Evolutionary conservation across 2,888 invertebrate species (phyloP).

Genomic region (Drosophila multiciliata): DNA sequence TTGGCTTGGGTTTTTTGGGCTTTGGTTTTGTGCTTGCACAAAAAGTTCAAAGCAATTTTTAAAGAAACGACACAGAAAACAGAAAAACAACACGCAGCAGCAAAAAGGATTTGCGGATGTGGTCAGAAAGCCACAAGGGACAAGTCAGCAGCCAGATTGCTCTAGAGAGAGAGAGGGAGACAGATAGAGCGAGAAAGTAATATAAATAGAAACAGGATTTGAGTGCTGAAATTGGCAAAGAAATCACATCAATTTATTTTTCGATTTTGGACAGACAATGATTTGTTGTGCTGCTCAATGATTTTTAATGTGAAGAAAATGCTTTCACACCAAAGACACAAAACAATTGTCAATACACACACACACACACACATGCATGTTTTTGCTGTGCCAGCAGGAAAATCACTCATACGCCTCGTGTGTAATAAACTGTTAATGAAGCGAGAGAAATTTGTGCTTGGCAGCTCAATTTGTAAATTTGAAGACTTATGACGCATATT

Average conservation of each 20-base stretch:
- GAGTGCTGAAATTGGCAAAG: constrained; percentile 24
- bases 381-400: constrained; percentile 33
- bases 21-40: constrained; percentile 28
- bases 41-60: constrained; percentile 73
- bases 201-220: background rate
- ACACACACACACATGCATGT: constrained; percentile 3
- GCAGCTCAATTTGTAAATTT: constrained; percentile 30
- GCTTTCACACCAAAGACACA: constrained; percentile 52
- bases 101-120: constrained; percentile 37
- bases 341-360: constrained; percentile 42
- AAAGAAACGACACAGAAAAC: constrained; percentile 45
- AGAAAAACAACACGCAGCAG: constrained; percentile 7
- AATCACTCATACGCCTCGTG: constrained; percentile 48
- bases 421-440: constrained; percentile 50
- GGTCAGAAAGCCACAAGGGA: constrained; percentile 49
- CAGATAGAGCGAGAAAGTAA: background rate
- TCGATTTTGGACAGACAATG: constrained; percentile 68
- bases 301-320: constrained; percentile 45
- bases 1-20: constrained; percentile 36
- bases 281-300: constrained; percentile 52
- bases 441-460: constrained; percentile 16
- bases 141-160: constrained; percentile 14
- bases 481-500: constrained; percentile 34
- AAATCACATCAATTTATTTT: constrained; percentile 79
- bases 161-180: too few relatives aligned